phyloP scores from a whole-genome alignment of 2,113 vertebrate species.

The Neofelis nebulosa region DNA sequence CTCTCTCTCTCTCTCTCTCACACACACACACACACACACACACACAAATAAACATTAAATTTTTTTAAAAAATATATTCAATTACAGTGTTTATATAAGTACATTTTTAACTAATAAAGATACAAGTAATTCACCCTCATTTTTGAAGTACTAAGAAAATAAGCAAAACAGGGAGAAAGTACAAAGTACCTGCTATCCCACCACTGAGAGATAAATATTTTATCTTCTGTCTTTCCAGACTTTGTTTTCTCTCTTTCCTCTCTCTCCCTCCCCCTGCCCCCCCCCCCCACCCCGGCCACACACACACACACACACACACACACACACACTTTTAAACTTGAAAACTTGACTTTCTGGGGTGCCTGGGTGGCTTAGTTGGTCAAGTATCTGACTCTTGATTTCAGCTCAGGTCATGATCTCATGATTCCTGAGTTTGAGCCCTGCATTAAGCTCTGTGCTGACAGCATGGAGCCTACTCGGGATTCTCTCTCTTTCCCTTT shows the following conservation, averaged over 20 bases:
- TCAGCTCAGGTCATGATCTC: too few species aligned
- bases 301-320: neutral
- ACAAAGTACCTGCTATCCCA: neutral
- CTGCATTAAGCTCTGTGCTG: too few species aligned
- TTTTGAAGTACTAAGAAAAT: slow-evolving; percentile 18
- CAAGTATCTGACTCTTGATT: too few species aligned
- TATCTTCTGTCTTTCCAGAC: neutral
- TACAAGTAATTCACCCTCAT: neutral
- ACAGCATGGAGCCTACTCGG: too few species aligned
- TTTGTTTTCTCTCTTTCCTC: neutral
- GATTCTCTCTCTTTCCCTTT: too few species aligned
- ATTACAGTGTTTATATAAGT: neutral
- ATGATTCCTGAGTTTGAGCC: too few species aligned
- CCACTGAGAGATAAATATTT: neutral
- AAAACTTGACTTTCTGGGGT: neutral
- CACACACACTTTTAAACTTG: neutral
- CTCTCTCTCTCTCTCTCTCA: too few species aligned
- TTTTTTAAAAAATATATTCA: neutral
- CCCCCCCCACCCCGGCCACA: rapidly evolving
- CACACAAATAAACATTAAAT: too few species aligned
- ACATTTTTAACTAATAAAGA: slow-evolving; percentile 22
- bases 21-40: too few species aligned
- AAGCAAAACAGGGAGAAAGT: neutral
- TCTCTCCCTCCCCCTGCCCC: rapidly evolving
- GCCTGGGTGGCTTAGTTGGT: too few species aligned